Evolutionary conservation across 2,797 vertebrate species (phyloP).

Genomic region (Limnodromus scolopaceus): DNA sequence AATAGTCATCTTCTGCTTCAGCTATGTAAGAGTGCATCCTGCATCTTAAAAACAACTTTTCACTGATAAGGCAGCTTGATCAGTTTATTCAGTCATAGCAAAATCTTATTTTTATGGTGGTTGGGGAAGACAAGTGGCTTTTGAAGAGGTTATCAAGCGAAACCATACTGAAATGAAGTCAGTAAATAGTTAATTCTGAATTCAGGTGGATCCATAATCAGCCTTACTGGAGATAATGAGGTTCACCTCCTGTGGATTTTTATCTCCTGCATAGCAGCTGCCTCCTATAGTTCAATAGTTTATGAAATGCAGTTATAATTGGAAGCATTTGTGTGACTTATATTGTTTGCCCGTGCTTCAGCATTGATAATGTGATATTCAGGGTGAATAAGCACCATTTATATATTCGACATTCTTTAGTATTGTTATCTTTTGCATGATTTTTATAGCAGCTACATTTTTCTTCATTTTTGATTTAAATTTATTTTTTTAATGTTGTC

Average conservation of each 20-base stretch:
- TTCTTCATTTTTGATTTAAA: background rate
- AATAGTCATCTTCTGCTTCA: background rate
- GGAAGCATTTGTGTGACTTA: background rate
- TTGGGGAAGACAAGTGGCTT: background rate
- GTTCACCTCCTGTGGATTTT: background rate
- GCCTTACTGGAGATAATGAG: background rate
- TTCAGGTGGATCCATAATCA: slow-evolving; percentile 10
- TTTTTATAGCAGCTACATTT: background rate
- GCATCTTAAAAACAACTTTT: background rate
- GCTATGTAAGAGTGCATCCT: background rate
- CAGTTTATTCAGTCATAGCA: background rate
- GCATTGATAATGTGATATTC: background rate
- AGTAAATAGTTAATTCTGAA: background rate
- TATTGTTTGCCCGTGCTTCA: background rate
- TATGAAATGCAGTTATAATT: background rate
- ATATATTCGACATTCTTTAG: background rate
- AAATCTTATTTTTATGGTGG: background rate
- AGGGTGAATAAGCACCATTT: background rate
- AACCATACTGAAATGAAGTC: background rate
- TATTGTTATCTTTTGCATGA: background rate
- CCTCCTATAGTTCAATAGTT: background rate
- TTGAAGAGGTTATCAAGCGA: background rate
- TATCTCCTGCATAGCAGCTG: slow-evolving; percentile 27
- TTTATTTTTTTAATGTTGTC: background rate
- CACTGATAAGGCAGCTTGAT: background rate